Evolutionary conservation across 2,888 invertebrate genomes (phyloP).

Genomic region (Drosophila dives): DNA sequence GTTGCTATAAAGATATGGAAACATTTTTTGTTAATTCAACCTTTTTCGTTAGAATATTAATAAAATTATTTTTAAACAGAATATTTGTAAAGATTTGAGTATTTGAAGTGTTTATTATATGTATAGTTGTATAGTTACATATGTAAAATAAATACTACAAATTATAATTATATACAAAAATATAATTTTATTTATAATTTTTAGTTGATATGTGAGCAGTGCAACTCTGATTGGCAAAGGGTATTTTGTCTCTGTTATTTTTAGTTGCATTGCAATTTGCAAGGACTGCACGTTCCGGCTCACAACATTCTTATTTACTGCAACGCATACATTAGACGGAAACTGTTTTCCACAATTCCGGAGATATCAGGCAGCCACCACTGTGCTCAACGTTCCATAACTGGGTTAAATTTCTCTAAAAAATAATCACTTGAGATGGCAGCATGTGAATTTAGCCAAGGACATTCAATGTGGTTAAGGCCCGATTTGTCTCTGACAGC

Average conservation of each 20-base stretch:
- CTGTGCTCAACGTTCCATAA: slow-evolving; percentile 6
- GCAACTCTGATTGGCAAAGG: neutral
- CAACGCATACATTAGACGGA: slow-evolving; percentile 65
- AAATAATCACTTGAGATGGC: slow-evolving; percentile 10
- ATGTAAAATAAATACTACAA: neutral
- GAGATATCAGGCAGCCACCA: slow-evolving; percentile 2
- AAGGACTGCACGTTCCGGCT: slow-evolving; percentile 45
- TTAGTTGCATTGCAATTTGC: neutral
- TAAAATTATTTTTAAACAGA: no score
- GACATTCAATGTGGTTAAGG: neutral
- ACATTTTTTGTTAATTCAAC: no score
- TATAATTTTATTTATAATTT: no score
- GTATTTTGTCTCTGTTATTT: neutral
- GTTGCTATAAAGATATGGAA: neutral
- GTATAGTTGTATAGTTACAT: no score
- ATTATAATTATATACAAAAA: no score
- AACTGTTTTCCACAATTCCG: slow-evolving; percentile 38
- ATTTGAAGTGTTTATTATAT: no score
- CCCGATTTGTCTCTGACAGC: slow-evolving; percentile 8
- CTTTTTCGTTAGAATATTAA: neutral
- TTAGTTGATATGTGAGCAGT: neutral
- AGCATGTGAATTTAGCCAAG: neutral
- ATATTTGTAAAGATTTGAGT: no score
- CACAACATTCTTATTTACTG: slow-evolving; percentile 59
- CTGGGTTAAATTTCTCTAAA: neutral